Conservation (phyloP, 2,888 invertebrate genomes). For the Cepaea hortensis region DNA sequence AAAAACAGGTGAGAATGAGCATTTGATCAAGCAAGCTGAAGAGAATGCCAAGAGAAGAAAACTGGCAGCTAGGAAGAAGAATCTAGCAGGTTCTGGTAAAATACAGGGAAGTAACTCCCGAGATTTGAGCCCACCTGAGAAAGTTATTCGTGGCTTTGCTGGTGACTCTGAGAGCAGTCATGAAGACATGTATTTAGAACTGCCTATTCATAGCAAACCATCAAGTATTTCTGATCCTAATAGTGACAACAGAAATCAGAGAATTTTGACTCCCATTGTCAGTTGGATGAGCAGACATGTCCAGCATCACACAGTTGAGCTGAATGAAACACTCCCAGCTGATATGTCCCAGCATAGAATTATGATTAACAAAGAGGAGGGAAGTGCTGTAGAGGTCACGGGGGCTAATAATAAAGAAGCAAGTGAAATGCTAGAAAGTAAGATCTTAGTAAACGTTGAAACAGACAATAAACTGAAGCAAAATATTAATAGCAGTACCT, state of each 20-base stretch:
- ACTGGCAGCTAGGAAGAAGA: background rate
- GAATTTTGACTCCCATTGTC: background rate
- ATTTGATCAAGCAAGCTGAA: constrained; percentile 37
- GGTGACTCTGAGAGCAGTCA: constrained; percentile 36
- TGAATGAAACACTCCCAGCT: background rate
- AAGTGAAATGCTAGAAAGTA: background rate
- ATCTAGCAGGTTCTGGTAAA: background rate
- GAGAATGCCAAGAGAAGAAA: constrained; percentile 11
- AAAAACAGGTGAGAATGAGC: constrained; percentile 42
- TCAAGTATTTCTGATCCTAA: constrained; percentile 6
- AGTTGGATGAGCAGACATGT: background rate
- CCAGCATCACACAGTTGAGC: background rate
- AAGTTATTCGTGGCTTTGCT: constrained; percentile 39
- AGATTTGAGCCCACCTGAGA: constrained; percentile 34
- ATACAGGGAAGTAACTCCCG: background rate
- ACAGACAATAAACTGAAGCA: background rate
- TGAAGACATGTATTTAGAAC: constrained; percentile 33
- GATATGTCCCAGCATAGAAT: constrained; percentile 14
- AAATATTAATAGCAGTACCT: background rate
- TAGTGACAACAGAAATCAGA: background rate
- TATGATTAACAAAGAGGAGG: background rate
- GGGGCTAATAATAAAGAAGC: background rate
- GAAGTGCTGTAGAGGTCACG: background rate
- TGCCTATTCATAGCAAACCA: background rate
- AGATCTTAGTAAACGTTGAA: background rate